phyloP scores from a whole-genome alignment of 2,113 vertebrate species.

The Plestiodon gilberti region DNA sequence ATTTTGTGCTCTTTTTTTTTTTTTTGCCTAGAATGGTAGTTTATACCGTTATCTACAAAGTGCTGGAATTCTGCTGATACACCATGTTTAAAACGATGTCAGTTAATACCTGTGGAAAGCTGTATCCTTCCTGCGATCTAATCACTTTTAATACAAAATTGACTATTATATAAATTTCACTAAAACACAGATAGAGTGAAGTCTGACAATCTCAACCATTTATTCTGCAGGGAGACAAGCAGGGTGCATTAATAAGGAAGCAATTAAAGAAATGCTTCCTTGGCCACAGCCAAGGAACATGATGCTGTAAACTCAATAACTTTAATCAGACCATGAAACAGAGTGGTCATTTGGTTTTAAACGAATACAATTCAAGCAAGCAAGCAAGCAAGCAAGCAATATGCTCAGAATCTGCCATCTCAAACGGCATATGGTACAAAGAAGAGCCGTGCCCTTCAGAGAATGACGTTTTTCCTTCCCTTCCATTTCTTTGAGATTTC shows the following conservation, averaged over 20 bases:
- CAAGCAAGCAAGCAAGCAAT: neutral
- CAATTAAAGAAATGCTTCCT: slow-evolving; percentile 54
- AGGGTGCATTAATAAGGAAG: slow-evolving; percentile 45
- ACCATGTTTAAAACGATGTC: slow-evolving; percentile 12
- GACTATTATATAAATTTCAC: slow-evolving; percentile 34
- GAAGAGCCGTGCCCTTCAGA: neutral
- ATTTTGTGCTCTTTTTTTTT: slow-evolving; percentile 34
- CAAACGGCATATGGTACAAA: neutral
- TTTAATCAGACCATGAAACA: slow-evolving; percentile 34
- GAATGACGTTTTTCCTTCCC: neutral
- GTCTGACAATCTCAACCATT: slow-evolving; percentile 13
- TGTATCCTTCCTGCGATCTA: neutral
- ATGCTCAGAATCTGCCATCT: neutral
- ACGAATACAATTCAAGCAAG: neutral
- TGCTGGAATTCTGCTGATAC: slow-evolving; percentile 47
- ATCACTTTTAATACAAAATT: slow-evolving; percentile 1
- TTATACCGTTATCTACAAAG: slow-evolving; percentile 42
- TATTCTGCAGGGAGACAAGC: slow-evolving; percentile 30
- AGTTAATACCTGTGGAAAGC: slow-evolving; percentile 24
- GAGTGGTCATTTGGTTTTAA: neutral
- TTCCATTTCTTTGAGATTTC: neutral
- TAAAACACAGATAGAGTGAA: slow-evolving; percentile 13
- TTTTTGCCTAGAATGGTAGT: slow-evolving; percentile 15
- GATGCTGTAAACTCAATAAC: neutral
- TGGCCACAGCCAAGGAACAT: slow-evolving; percentile 13